Evolutionary conservation across 2,797 vertebrate species (phyloP).

Genomic region (Channa striata): DNA sequence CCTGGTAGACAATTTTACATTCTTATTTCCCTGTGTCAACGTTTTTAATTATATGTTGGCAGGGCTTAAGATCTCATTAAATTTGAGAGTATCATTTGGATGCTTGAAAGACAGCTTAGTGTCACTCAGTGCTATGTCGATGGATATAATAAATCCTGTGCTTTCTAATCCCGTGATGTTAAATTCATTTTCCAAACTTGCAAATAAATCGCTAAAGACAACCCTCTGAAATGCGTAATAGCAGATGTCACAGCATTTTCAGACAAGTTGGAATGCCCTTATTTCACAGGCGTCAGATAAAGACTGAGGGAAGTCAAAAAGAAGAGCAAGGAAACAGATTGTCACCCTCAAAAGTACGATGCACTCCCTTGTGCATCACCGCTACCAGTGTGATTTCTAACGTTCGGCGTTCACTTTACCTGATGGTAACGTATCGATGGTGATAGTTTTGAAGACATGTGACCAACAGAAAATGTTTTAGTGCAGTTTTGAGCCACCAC

Average conservation of each 20-base stretch:
- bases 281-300: slow-evolving; percentile 78
- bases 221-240: slow-evolving; percentile 79
- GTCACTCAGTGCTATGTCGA: slow-evolving; percentile 82
- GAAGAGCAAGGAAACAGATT: slow-evolving; percentile 38
- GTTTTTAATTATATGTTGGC: slow-evolving; percentile 88
- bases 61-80: slow-evolving; percentile 88
- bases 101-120: slow-evolving; percentile 87
- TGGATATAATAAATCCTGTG: slow-evolving; percentile 83
- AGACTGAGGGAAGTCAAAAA: slow-evolving; percentile 65
- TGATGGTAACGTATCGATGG: background rate
- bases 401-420: slow-evolving; percentile 8
- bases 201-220: slow-evolving; percentile 83
- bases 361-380: slow-evolving; percentile 11
- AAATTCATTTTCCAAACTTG: slow-evolving; percentile 85
- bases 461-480: too few species aligned
- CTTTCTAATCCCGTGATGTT: slow-evolving; percentile 85
- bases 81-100: slow-evolving; percentile 84
- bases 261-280: slow-evolving; percentile 73
- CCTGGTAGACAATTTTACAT: slow-evolving; percentile 70
- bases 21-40: slow-evolving; percentile 79
- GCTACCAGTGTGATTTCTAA: background rate
- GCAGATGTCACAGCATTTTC: slow-evolving; percentile 75
- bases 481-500: background rate
- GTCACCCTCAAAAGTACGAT: slow-evolving; percentile 31
- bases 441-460: too few species aligned